phyloP scores from a whole-genome alignment of 2,113 vertebrate genomes.

The Ptychochromis oligacanthus region DNA sequence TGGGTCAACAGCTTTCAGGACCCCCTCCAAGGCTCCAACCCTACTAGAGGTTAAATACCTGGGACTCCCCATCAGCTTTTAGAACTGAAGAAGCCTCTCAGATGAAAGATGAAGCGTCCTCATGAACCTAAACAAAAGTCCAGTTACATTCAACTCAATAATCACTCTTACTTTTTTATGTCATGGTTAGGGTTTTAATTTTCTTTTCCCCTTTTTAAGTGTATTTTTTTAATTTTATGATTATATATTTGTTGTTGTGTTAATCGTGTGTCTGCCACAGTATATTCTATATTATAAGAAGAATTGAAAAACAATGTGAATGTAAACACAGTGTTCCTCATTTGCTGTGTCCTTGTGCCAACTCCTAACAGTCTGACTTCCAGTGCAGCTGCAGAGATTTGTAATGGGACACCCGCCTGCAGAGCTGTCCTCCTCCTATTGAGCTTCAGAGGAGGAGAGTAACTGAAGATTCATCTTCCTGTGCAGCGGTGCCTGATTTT shows the following conservation, averaged over 20 bases:
- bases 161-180: too few species aligned
- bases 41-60: neutral
- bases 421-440: neutral
- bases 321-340: neutral
- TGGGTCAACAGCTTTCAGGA: neutral
- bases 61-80: neutral
- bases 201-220: too few species aligned
- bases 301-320: neutral
- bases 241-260: neutral
- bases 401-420: neutral
- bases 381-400: neutral
- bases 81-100: neutral
- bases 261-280: neutral
- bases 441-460: neutral
- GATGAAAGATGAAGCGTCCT: neutral
- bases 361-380: neutral
- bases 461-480: conserved; percentile 19
- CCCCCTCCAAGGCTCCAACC: neutral
- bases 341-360: too few species aligned
- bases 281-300: too few species aligned
- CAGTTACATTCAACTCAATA: too few species aligned
- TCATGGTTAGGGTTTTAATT: too few species aligned
- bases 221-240: neutral
- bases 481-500: neutral
- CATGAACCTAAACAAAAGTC: too few species aligned